Evolutionary conservation across 2,113 vertebrate species (phyloP), one percentile per base, ranked within the genome.

Genomic region (Melanotaenia duboulayi): DNA sequence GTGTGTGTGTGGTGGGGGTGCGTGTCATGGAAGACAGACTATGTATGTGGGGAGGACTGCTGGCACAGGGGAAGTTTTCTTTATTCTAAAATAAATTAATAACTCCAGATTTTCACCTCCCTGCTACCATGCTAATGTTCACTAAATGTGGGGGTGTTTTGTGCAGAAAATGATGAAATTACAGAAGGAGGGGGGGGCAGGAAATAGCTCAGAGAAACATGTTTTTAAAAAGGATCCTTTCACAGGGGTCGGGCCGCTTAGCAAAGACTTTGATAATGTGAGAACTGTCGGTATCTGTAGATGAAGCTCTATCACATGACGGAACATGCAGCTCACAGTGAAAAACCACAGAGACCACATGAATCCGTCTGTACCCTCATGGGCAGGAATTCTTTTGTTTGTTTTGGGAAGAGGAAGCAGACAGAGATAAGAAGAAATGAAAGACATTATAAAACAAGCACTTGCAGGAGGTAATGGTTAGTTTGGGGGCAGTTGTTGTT

Each of bases 41-140:
- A 61, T 71, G 69, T 76, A 70, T 70, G 77, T 84, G 52, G 71
- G 82, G 83, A 84, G 78, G 76, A 83, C 74, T 68, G 75, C 51
- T 86, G 85, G 83, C 80, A 76, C 20, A 54, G 58, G 83, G 78
- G 74, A 87, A 60, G 80, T 89, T 92, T 83, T 86, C 78, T 86
- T 86, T 79, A 80, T 80, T 70, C 76, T 77, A 85, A 90, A 87
- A 87, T 89, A 88, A 90, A 84, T 77, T 76, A 82, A 82, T 71
- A 72, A 76, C 71, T 85, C 58, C 78, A 87, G 68, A 85, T 63
- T 78, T 82, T 87, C 75, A 81, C 70, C 83, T 87, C 84, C 63
- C 59, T 61, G 70, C n/a, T 57, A 76, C 81, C 84, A 83, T 80
- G 66, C 71, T 71, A 81, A 82, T 74, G 67, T 81, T 80, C 28